A percentile compares a stretch with the other conserved stretches of the same genome.
Conservation (phyloP, 1,140 invertebrate species). For the Lycorma delicatula region DNA sequence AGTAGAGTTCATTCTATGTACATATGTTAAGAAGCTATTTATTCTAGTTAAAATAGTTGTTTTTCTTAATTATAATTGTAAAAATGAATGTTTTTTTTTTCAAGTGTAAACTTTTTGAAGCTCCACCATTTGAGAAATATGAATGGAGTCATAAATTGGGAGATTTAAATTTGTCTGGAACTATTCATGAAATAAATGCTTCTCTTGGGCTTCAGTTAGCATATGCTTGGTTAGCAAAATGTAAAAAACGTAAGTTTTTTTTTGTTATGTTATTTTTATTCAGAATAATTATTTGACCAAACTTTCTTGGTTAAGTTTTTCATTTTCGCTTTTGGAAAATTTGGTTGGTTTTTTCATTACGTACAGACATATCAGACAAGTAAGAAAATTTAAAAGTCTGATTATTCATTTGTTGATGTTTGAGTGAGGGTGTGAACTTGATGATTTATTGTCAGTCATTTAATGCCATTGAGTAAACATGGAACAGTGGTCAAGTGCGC, state of each 20-base stretch:
- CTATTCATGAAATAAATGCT: conserved; percentile 64
- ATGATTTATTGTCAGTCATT: too few species aligned
- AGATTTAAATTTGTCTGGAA: conserved; percentile 39
- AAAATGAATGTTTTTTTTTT: conserved; percentile 14
- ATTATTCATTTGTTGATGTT: too few species aligned
- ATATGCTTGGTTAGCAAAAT: conserved; percentile 52
- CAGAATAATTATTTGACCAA: too few species aligned
- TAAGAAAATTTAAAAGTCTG: too few species aligned
- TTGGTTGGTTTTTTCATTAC: too few species aligned
- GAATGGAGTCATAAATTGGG: conserved; percentile 38
- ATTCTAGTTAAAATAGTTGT: neutral
- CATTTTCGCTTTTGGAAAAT: too few species aligned
- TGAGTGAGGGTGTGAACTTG: too few species aligned
- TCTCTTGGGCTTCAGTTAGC: conserved; percentile 73
- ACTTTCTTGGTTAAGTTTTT: too few species aligned
- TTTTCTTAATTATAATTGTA: neutral
- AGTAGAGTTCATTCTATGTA: neutral
- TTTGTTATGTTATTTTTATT: too few species aligned
- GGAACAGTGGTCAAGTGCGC: too few species aligned
- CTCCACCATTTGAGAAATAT: conserved; percentile 49
- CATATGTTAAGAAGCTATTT: neutral
- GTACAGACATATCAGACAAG: too few species aligned
- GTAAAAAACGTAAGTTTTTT: conserved; percentile 10
- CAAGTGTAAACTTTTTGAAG: conserved; percentile 48
- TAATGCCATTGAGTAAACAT: too few species aligned